These are phyloP conservation scores for Drosophila pseudoobscura DNA, from an alignment of 1,140 invertebrate genomes.

Conservation along the genomic window DNA sequence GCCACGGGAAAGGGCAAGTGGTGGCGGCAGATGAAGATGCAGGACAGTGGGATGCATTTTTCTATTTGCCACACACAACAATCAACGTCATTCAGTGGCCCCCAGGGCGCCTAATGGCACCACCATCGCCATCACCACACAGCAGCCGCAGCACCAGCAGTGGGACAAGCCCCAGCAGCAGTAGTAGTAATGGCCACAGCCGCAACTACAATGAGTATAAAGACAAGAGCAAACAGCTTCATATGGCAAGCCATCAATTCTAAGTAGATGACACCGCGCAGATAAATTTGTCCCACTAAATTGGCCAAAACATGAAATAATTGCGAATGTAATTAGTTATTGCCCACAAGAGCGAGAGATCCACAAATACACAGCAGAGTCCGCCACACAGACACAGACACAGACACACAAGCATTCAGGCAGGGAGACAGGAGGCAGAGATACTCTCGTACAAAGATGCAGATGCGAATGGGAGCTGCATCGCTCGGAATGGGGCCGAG, in stretches of 20 bases:
- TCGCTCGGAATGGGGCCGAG: conserved; percentile 7
- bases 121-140: conserved; percentile 15
- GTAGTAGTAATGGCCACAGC: conserved; percentile 10
- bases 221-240: conserved; percentile 52
- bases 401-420: conserved; percentile 6
- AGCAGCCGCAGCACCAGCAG: background rate
- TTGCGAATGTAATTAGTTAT: conserved; percentile 84
- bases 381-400: conserved; percentile 20
- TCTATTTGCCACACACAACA: conserved; percentile 66
- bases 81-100: conserved; percentile 67
- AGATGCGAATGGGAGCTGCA: conserved; percentile 37
- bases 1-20: conserved; percentile 32
- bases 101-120: conserved; percentile 63
- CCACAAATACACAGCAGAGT: conserved; percentile 18
- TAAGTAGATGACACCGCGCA: conserved; percentile 83
- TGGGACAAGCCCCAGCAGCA: conserved; percentile 18
- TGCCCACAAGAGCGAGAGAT: conserved; percentile 77
- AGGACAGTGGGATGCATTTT: conserved; percentile 48
- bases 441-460: conserved; percentile 2
- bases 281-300: conserved; percentile 84
- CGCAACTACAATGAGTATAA: conserved; percentile 16
- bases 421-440: conserved; percentile 15
- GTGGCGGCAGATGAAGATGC: background rate
- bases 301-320: conserved; percentile 84
- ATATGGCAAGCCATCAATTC: conserved; percentile 81